Conservation (phyloP, 2,888 invertebrate species). For the Eupelmus urozonus region DNA sequence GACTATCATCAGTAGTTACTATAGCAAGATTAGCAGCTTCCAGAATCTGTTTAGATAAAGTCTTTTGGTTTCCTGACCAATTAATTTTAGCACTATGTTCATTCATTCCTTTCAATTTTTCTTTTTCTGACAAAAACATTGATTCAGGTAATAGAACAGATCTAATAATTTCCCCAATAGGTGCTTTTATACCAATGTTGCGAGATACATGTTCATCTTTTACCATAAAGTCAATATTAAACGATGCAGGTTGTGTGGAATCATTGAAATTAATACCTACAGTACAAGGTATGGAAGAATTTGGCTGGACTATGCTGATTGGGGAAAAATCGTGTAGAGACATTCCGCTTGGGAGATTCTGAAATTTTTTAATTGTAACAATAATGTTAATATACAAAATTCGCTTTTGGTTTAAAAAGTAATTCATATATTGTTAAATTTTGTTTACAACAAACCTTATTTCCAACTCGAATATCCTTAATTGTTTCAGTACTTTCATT, state of each 20-base stretch:
- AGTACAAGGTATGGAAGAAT: slow-evolving; percentile 82
- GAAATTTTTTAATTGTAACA: slow-evolving; percentile 33
- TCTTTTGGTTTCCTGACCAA: slow-evolving; percentile 78
- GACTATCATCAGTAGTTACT: slow-evolving; percentile 80
- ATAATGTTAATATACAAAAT: not conserved
- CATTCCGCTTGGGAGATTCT: slow-evolving; percentile 86
- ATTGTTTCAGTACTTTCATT: slow-evolving; percentile 85
- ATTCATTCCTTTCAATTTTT: slow-evolving; percentile 94
- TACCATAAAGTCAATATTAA: slow-evolving; percentile 84
- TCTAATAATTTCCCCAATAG: slow-evolving; percentile 92
- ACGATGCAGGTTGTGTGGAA: slow-evolving; percentile 91
- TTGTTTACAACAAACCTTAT: slow-evolving; percentile 80
- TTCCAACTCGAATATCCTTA: slow-evolving; percentile 84
- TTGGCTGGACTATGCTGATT: slow-evolving; percentile 82
- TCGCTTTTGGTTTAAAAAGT: too few relatives aligned
- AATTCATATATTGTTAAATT: not conserved
- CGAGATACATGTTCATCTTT: slow-evolving; percentile 70
- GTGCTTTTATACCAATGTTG: slow-evolving; percentile 84
- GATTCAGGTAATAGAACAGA: slow-evolving; percentile 87
- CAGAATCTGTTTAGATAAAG: slow-evolving; percentile 82
- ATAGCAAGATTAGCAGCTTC: slow-evolving; percentile 88
- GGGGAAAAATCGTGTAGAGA: slow-evolving; percentile 86
- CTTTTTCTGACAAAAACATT: slow-evolving; percentile 86
- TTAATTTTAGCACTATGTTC: slow-evolving; percentile 82
- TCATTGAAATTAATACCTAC: slow-evolving; percentile 96